Evolutionary conservation across 2,888 invertebrate genomes (phyloP), one percentile per base, ranked within the genome.

Genomic region (Ormyrus thymus): DNA sequence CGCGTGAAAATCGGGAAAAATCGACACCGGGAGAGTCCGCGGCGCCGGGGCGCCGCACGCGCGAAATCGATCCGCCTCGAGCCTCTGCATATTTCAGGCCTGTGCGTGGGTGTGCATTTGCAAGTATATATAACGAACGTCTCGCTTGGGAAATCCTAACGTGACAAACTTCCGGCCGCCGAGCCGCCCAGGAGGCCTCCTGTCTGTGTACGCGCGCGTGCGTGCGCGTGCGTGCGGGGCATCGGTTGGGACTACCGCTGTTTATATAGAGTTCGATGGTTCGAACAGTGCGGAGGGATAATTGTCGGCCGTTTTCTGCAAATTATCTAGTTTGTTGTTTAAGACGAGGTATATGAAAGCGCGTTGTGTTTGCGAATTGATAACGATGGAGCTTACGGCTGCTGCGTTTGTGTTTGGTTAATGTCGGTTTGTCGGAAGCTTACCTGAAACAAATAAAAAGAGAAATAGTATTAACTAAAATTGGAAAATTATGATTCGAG

Each of bases 111-210:
- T 9, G 8, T 29, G 48, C 8, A n/a, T 61, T 45, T 68, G 8
- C 29, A 29, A 29, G 45, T 61, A 10, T 61, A 13, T 61, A 85
- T 86, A 29, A 29, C 29, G 29, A 29, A 89, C 85, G 84, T 84
- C 87, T 83, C 88, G 85, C 89, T 86, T 86, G 89, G 89, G 88
- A 89, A 88, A 89, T 89, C 86, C 85, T 86, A 86, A 86, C 86
- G 83, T 83, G 84, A 84, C 84, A 81, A 82, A 84, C 84, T 83
- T 85, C 83, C 82, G 83, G 82, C 76, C 77, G 53, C 48, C 5
- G 7, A 69, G n/a, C 46, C 10, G 13, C 65, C n/a, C 11, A 9
- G 10, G 15, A 48, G 51, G 46, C 29, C 6, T 8, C 4, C 29
- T 4, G 29, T 29, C 8, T 55, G 48, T 55, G 48, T 13, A 8